Base-by-base conservation (phyloP, 2,113 vertebrate genomes). In the Sigmodon hispidus region DNA sequence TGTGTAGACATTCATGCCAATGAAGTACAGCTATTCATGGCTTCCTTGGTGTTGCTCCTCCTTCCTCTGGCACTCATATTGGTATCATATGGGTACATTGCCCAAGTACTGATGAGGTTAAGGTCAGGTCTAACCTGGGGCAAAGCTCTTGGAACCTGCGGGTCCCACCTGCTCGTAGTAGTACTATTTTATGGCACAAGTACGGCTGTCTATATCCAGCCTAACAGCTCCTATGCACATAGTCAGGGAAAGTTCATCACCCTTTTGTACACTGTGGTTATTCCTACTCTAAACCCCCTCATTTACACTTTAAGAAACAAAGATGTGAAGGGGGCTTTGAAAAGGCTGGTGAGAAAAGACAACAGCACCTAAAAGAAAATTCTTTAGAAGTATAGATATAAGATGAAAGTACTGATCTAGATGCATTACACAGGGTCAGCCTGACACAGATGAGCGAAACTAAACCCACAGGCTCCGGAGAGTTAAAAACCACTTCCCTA, bases 251-350 rank as follows among this genome's bases (percentile, higher is more conserved):
- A 96, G 73, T 95, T 96, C 22, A 85, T 97, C 67, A 97, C 93
- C 21, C 94, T 97, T 55, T 81, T 95, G 24, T 97, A 96, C 22
- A 97, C 97, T 0, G 36, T 97, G 5, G 59, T 97, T 4, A 97
- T 80, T 10, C 96, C 96, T 21, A 89, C 93, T 10, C 67, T 97
- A 9, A 97, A 97, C n/a, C 95, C 97, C 55, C 77, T 96, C 48
- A 97, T 97, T 89, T 97, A 97, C 17, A 95, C 94, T 55, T 55
- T 97, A 63, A 94, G 97, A 94, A 97, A 96, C 89, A 96, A 97
- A 79, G 97, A 97, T n/a, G 89, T 97, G 11, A 95, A 97, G 4
- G 94, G 48, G 52, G 88, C 94, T 52, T 93, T 96, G 57, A 95
- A 75, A 31, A 95, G 94, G 59, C 31, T 97, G 17, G 1, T 94